phyloP scores from a whole-genome alignment of 2,888 invertebrate genomes.

The Brachylomia viminalis region DNA sequence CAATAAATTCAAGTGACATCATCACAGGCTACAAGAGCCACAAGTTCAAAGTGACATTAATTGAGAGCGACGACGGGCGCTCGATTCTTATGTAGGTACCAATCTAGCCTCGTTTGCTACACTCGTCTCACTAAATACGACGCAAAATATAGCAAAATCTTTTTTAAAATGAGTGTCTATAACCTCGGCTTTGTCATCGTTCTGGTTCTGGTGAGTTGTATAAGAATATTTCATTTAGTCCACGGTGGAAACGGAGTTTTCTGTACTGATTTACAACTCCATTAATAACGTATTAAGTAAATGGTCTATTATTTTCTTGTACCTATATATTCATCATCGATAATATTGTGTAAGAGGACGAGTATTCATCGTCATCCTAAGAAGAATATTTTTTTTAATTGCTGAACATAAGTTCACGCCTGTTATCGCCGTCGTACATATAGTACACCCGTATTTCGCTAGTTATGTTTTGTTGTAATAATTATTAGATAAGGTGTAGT shows the following conservation, averaged over 20 bases:
- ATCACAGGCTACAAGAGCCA: constrained; percentile 81
- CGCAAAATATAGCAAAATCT: constrained; percentile 60
- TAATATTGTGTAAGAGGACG: constrained; percentile 28
- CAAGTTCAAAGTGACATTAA: constrained; percentile 82
- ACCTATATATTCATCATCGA: too few species aligned
- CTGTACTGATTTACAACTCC: background rate
- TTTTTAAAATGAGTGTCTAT: constrained; percentile 79
- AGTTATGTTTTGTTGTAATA: background rate
- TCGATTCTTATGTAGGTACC: constrained; percentile 74
- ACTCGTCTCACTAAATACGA: constrained; percentile 75
- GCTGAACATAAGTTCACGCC: background rate
- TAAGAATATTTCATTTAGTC: background rate
- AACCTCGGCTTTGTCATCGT: constrained; percentile 84
- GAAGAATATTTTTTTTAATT: constrained; percentile 10
- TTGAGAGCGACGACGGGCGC: constrained; percentile 80
- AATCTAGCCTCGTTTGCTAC: constrained; percentile 80
- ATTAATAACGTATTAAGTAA: background rate
- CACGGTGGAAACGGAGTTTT: background rate
- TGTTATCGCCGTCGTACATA: too few species aligned
- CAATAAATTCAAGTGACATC: constrained; percentile 85
- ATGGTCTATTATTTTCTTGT: background rate
- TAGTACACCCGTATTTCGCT: too few species aligned
- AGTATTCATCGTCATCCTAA: constrained; percentile 10
- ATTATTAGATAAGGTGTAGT: too few species aligned
- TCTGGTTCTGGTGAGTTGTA: constrained; percentile 82